Conservation (phyloP, 2,888 invertebrate genomes). For the Mesorhabditis spiculigera region DNA sequence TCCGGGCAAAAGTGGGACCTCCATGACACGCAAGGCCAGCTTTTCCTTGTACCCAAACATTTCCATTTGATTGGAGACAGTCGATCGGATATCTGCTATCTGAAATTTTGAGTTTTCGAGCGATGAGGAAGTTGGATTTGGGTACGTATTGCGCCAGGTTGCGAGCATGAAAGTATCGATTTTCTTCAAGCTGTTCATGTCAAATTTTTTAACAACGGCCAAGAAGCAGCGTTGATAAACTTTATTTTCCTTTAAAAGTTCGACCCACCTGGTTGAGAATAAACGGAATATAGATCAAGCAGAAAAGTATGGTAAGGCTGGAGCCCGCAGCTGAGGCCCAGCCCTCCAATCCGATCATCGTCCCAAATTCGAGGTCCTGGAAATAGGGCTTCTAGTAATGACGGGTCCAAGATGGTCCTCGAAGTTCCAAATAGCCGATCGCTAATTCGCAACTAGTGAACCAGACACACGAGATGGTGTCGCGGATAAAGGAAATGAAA, state of each 20-base stretch:
- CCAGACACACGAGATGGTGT: no score
- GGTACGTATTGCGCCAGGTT: no score
- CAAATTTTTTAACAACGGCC: no score
- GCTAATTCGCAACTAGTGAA: no score
- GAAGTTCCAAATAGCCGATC: no score
- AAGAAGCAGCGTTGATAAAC: no score
- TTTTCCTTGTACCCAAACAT: background rate
- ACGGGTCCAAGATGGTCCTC: no score
- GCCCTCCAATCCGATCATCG: background rate
- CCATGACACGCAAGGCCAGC: background rate
- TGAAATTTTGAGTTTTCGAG: background rate
- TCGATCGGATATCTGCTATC: background rate
- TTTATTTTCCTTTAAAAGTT: background rate
- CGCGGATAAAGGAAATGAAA: no score
- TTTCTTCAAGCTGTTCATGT: no score
- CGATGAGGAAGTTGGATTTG: no score
- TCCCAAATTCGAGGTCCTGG: background rate
- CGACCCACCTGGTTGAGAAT: background rate
- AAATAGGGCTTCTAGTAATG: no score
- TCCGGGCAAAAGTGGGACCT: background rate
- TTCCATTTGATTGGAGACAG: background rate
- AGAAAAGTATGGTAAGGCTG: background rate
- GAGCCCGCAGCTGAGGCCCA: background rate
- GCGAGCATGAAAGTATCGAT: no score
- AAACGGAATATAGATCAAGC: background rate